These are phyloP conservation scores for Drosophila borealis DNA, from an alignment of 2,888 invertebrate genomes.

Conservation along the genomic window DNA sequence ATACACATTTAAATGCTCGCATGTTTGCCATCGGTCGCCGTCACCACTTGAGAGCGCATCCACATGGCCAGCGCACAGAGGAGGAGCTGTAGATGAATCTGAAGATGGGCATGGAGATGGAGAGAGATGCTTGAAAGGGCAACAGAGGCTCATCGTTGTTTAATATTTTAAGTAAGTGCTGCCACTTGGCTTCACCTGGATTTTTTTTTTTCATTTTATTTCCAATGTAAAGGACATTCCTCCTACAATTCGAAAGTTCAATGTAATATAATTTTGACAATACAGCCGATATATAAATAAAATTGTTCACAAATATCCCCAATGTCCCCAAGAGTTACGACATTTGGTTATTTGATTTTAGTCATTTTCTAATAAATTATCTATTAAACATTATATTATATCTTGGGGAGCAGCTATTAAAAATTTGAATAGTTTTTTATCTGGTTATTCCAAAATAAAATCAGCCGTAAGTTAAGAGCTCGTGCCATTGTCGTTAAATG, in stretches of 20 bases:
- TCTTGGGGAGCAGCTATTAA: not conserved
- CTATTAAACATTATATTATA: not conserved
- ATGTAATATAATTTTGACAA: too few species aligned
- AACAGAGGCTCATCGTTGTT: constrained; percentile 70
- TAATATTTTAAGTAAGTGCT: constrained; percentile 78
- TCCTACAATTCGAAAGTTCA: not conserved
- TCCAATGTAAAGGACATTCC: not conserved
- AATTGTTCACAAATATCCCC: too few species aligned
- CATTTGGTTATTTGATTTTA: too few species aligned
- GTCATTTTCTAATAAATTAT: too few species aligned
- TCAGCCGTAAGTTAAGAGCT: not conserved
- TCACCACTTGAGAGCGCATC: constrained; percentile 69
- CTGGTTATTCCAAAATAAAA: constrained; percentile 2
- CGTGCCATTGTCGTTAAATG: not conserved
- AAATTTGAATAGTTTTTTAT: not conserved
- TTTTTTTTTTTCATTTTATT: not conserved
- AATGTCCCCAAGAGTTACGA: too few species aligned
- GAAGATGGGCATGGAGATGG: constrained; percentile 28
- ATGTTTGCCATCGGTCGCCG: constrained; percentile 61
- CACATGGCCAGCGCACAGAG: constrained; percentile 38
- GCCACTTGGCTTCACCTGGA: constrained; percentile 48
- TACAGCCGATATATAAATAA: too few species aligned
- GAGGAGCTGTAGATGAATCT: constrained; percentile 36
- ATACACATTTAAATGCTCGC: constrained; percentile 80
- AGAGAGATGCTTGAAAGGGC: constrained; percentile 62